Evolutionary conservation across 1,140 invertebrate genomes (phyloP).

Genomic region (Drosophila sp.): DNA sequence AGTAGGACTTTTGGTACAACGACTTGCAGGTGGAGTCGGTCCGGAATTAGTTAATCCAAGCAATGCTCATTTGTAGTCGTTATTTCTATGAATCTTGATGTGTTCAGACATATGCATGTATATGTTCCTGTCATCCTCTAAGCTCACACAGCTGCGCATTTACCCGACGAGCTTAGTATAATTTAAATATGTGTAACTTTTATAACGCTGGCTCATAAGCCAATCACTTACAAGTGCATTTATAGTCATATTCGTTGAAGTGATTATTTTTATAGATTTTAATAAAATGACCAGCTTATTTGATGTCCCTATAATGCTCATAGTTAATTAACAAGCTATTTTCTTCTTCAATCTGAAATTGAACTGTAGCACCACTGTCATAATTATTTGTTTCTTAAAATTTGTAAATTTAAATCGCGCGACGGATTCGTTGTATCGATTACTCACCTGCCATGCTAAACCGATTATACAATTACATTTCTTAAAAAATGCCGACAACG

Average conservation of each 20-base stretch:
- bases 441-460: too few relatives aligned
- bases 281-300: slow-evolving; percentile 27
- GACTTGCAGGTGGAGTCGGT: slow-evolving; percentile 91
- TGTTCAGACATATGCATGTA: slow-evolving; percentile 21
- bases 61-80: slow-evolving; percentile 74
- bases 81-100: slow-evolving; percentile 13
- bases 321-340: not conserved
- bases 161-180: slow-evolving; percentile 16
- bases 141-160: slow-evolving; percentile 23
- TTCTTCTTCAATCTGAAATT: too few relatives aligned
- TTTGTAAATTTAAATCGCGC: too few relatives aligned
- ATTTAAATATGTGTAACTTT: slow-evolving; percentile 12
- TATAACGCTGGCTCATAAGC: slow-evolving; percentile 36
- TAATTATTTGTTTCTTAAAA: too few relatives aligned
- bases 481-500: too few relatives aligned
- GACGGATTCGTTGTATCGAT: too few relatives aligned
- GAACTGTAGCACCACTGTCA: too few relatives aligned
- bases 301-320: slow-evolving; percentile 29
- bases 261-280: slow-evolving; percentile 39
- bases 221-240: slow-evolving; percentile 60
- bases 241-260: slow-evolving; percentile 46
- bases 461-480: too few relatives aligned
- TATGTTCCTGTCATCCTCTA: not conserved
- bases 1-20: slow-evolving; percentile 90
- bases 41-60: slow-evolving; percentile 85